Base-by-base conservation (phyloP, 2,888 invertebrate genomes). In the Melanostoma scalare region DNA sequence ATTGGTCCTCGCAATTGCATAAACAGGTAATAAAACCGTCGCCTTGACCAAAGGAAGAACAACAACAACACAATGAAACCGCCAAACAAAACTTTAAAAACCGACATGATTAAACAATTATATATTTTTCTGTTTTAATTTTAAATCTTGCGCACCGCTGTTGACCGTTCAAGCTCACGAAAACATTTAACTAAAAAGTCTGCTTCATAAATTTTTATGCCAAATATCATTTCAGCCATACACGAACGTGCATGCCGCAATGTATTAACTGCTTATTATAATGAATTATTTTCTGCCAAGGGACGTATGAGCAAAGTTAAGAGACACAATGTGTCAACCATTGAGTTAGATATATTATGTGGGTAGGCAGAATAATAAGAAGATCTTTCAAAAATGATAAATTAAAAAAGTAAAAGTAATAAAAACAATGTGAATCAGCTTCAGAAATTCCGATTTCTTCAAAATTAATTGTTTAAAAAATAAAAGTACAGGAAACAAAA, bases 41-140 rank as follows among this genome's bases (percentile, higher is more conserved):
- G 86, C 3, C 90, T 88, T 4, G 86, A 86, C 90, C 90, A 90
- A 5, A 90, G 68, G 30, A 89, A 81, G 67, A 88, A 88, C n/a
- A 89, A 63, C 89, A 90, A 90, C 61, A 88, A 53, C 44, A 86
- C 74, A 2, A 88, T 44, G n/a, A 89, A 30, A 6, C 87, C 44
- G 60, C 76, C 78, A 52, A 87, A 3, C 53, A 80, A 58, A n/a
- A 44, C 10, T 46, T 72, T 71, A 4, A 69, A 80, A 55, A 67
- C 67, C 3, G 77, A n/a, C 85, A 85, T 85, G 35, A n/a, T 60
- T 6, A 30, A 30, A 9, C 4, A 8, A 33, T 44, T 40, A 35
- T 5, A n/a, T 42, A 9, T 6, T 48, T 8, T 9, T 6, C n/a
- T 36, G 38, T n/a, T 35, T 33, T 6, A 63, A 52, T n/a, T 36